Conservation (phyloP, 1,140 invertebrate genomes). For the Microplitis demolitor region DNA sequence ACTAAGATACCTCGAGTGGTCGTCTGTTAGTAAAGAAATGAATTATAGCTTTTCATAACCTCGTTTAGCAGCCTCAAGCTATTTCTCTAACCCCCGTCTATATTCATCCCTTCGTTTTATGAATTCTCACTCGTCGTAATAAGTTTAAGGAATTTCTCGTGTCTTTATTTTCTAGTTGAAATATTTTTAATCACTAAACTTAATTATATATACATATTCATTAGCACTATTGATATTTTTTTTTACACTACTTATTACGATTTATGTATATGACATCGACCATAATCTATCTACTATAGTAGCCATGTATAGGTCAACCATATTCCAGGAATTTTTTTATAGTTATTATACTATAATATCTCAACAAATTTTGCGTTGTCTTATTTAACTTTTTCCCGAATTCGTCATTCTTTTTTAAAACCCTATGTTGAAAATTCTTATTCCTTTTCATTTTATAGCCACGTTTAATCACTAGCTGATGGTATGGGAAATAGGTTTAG, state of each 20-base stretch:
- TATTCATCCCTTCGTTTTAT: background rate
- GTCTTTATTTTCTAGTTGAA: background rate
- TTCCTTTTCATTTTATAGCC: conserved; percentile 41
- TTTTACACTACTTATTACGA: no score
- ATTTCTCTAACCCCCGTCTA: background rate
- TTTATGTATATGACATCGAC: no score
- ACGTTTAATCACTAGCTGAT: conserved; percentile 43
- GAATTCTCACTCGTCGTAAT: conserved; percentile 12
- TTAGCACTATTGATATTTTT: background rate
- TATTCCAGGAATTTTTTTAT: no score
- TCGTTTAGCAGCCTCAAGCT: conserved; percentile 11
- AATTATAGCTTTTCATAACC: conserved; percentile 48
- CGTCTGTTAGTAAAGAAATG: conserved; percentile 31
- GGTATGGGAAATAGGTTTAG: conserved; percentile 48
- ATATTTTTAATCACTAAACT: background rate
- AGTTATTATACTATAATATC: no score
- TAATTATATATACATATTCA: conserved; percentile 28
- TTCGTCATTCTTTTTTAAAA: conserved; percentile 6
- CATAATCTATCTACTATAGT: no score
- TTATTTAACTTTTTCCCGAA: conserved; percentile 47
- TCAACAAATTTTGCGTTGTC: background rate
- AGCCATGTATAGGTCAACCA: no score
- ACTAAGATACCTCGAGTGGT: no score
- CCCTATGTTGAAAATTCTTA: background rate
- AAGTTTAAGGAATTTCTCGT: conserved; percentile 21